phyloP scores from a whole-genome alignment of 2,113 vertebrate species.

The Psilopogon haemacephalus region DNA sequence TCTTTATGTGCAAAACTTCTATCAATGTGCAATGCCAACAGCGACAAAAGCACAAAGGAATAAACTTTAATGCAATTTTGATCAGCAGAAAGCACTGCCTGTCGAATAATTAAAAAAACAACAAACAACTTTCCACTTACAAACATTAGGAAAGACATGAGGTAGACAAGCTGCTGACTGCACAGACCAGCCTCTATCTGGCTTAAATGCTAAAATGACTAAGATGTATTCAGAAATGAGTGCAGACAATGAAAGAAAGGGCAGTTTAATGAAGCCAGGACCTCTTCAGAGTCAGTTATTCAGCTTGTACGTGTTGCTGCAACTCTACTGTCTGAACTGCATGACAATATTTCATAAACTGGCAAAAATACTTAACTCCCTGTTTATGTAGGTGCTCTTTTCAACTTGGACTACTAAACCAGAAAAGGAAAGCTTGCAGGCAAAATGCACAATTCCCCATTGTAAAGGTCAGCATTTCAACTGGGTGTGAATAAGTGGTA shows the following conservation, averaged over 20 bases:
- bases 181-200: not conserved
- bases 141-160: not conserved
- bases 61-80: not conserved
- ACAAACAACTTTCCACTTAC: not conserved
- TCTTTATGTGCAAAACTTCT: not conserved
- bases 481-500: not conserved
- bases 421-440: not conserved
- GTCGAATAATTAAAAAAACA: not conserved
- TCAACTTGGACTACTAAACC: not conserved
- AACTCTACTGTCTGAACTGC: not conserved
- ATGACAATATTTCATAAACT: not conserved
- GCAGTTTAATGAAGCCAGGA: not conserved
- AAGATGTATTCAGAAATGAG: not conserved
- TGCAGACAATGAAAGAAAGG: not conserved
- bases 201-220: not conserved
- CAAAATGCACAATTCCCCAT: not conserved
- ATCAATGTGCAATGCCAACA: not conserved
- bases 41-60: not conserved
- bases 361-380: not conserved
- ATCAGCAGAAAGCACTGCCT: not conserved
- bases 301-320: rapidly evolving
- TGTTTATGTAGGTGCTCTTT: not conserved
- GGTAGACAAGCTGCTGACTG: not conserved
- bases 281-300: not conserved
- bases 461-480: not conserved